phyloP scores from a whole-genome alignment of 2,888 invertebrate genomes.

The Volucella zonaria region DNA sequence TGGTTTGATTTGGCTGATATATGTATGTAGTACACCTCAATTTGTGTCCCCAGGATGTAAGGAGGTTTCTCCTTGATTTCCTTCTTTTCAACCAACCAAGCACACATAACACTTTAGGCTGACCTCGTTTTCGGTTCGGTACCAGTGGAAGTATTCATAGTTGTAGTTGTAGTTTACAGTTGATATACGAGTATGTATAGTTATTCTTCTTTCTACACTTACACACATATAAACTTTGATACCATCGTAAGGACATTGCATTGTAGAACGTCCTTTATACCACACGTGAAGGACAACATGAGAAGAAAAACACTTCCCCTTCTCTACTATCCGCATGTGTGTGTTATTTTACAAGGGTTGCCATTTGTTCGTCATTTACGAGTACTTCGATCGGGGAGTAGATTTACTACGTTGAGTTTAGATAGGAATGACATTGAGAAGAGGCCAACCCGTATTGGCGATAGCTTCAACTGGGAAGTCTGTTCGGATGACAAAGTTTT shows the following conservation, averaged over 20 bases:
- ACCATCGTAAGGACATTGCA: neutral
- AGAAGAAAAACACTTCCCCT: slow-evolving; percentile 35
- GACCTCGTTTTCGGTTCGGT: slow-evolving; percentile 59
- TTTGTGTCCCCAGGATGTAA: slow-evolving; percentile 57
- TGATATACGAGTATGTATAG: neutral
- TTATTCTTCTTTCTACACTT: neutral
- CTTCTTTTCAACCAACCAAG: slow-evolving; percentile 35
- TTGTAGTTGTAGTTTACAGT: slow-evolving; percentile 36
- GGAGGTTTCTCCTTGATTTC: slow-evolving; percentile 51
- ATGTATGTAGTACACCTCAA: slow-evolving; percentile 36
- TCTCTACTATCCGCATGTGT: neutral
- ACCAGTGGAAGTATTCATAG: slow-evolving; percentile 60
- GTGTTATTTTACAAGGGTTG: too few species aligned
- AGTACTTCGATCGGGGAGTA: too few species aligned
- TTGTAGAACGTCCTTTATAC: slow-evolving; percentile 52
- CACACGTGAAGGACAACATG: slow-evolving; percentile 55
- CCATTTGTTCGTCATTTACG: too few species aligned
- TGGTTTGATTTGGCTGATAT: slow-evolving; percentile 7
- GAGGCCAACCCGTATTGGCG: too few species aligned
- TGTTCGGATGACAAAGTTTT: too few species aligned
- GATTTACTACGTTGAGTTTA: too few species aligned
- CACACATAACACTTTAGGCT: slow-evolving; percentile 45
- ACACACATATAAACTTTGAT: slow-evolving; percentile 20
- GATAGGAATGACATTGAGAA: too few species aligned
- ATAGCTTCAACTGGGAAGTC: too few species aligned